Evolutionary conservation across 1,140 invertebrate genomes (phyloP), one percentile per base, ranked within the genome.

Genomic region (Adoxophyes honmai): DNA sequence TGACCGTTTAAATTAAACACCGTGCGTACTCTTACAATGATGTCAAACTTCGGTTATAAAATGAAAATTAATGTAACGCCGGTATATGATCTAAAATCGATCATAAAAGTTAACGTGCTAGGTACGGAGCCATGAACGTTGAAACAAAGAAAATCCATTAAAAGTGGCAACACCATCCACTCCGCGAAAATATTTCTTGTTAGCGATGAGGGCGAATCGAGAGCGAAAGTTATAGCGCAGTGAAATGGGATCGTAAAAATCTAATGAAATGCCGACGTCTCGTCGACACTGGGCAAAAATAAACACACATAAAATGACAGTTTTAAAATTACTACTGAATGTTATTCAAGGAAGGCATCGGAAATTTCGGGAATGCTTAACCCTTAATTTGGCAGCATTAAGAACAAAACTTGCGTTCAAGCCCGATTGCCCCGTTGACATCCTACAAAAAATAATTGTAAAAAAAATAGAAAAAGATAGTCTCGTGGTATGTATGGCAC

Each of bases 161-260:
- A 48, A 48, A 48, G 42, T 18, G 42, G n/a, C 42, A 48, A 33
- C 42, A 48, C 2, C 21, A 28, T 11, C 42, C 42, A 48, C 42
- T 48, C 42, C 0, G n/a, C 42, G n/a, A 13, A 10, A 48, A 48
- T 48, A 48, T 48, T 48, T 48, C 42, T 48, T 48, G 42, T 48
- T 48, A 48, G 42, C 42, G 42, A 44, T 42, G 54, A 15, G 54
- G 34, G 13, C 37, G 38, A n/a, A 42, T 16, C 16, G 54, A 4
- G 33, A 35, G 37, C 44, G 34, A 42, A 57, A 57, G 34, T 52
- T 51, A 53, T 52, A 38, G 14, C 38, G 6, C 55, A 68, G 48
- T 38, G 39, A 55, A 68, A 73, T 60, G 57, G 59, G 60, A 57
- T 74, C 71, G 62, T 77, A 72, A 74, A 73, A 70, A 65, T 60